Conservation (phyloP, 2,797 vertebrate genomes). For the Balearica regulorum region DNA sequence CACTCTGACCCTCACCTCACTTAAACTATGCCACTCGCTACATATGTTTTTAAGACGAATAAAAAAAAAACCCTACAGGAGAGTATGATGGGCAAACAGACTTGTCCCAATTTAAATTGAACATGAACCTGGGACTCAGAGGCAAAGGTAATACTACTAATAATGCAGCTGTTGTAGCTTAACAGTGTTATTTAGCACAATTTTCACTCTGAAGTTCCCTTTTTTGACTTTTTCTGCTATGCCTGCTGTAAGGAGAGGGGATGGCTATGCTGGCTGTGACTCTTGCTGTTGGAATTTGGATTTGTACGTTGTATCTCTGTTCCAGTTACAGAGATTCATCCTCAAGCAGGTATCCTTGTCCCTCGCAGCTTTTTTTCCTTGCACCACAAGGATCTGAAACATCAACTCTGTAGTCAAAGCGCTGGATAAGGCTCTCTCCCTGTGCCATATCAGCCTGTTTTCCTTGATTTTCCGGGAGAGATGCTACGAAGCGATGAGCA, state of each 20-base stretch:
- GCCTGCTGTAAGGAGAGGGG: neutral
- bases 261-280: neutral
- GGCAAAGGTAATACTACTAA: neutral
- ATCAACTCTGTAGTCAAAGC: neutral
- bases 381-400: neutral
- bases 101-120: neutral
- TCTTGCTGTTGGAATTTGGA: neutral
- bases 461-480: neutral
- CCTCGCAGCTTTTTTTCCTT: neutral
- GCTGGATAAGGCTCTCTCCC: neutral
- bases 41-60: neutral
- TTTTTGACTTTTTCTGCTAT: neutral
- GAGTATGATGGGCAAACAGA: neutral
- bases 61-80: neutral
- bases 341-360: neutral
- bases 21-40: neutral
- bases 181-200: neutral
- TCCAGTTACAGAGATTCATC: neutral
- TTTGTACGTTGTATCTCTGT: neutral
- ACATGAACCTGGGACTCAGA: neutral
- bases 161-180: neutral
- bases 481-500: neutral
- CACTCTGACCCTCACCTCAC: neutral
- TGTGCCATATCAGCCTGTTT: neutral
- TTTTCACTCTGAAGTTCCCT: neutral